phyloP scores from a whole-genome alignment of 2,888 invertebrate species.

The Ashinkailepas kermadecensis region DNA sequence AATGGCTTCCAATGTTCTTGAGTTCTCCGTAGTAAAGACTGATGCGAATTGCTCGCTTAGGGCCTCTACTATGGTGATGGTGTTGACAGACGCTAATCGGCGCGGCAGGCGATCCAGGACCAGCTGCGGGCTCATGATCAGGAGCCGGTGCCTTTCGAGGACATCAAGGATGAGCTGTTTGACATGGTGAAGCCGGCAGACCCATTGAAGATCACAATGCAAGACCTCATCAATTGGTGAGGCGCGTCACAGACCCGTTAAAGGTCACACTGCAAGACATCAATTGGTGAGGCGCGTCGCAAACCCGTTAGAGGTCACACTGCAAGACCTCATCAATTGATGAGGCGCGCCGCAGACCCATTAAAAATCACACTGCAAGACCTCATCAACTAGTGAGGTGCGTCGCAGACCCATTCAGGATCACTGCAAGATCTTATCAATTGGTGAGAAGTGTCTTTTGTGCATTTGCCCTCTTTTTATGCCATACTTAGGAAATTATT shows the following conservation, averaged over 20 bases:
- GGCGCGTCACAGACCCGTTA: conserved; percentile 21
- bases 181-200: conserved; percentile 92
- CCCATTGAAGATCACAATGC: conserved; percentile 72
- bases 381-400: conserved; percentile 42
- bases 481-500: too few relatives aligned
- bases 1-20: too few relatives aligned
- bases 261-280: too few relatives aligned
- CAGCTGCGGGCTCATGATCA: conserved; percentile 79
- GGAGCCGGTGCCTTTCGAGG: conserved; percentile 84
- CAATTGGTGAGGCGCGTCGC: conserved; percentile 38
- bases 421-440: conserved; percentile 76
- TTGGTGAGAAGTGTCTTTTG: conserved; percentile 54
- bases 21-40: too few relatives aligned
- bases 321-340: conserved; percentile 74
- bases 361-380: too few relatives aligned
- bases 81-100: too few relatives aligned
- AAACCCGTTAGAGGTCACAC: conserved; percentile 72
- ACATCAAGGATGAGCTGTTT: conserved; percentile 94
- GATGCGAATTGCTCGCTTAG: too few relatives aligned
- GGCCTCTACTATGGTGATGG: too few relatives aligned
- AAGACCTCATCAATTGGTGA: conserved; percentile 70
- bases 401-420: conserved; percentile 63
- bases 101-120: conserved; percentile 73
- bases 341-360: conserved; percentile 38
- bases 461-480: too few relatives aligned